Evolutionary conservation across 2,888 invertebrate genomes (phyloP).

Genomic region (Dasypolia templi): DNA sequence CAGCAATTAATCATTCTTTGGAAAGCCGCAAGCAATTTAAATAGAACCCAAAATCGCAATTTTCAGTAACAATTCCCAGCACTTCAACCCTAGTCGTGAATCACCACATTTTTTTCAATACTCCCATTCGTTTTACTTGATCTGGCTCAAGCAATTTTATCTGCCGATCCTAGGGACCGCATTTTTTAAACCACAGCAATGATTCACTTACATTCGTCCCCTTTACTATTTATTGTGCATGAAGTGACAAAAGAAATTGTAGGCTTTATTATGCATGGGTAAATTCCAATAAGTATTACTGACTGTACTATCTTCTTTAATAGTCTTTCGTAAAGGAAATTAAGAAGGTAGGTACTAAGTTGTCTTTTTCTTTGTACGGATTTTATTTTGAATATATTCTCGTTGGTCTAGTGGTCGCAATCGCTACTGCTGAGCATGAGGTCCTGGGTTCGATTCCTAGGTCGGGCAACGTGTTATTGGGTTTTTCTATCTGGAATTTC

Average conservation of each 20-base stretch:
- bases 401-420: too few species aligned
- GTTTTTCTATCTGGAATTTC: too few species aligned
- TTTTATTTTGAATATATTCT: too few species aligned
- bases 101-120: slow-evolving; percentile 69
- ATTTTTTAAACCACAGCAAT: slow-evolving; percentile 71
- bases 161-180: slow-evolving; percentile 65
- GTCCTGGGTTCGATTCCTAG: too few species aligned
- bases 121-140: slow-evolving; percentile 66
- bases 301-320: slow-evolving; percentile 39
- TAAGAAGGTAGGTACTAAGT: too few species aligned
- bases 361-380: slow-evolving; percentile 37
- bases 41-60: slow-evolving; percentile 42
- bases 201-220: slow-evolving; percentile 67
- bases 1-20: slow-evolving; percentile 21
- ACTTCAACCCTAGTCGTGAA: slow-evolving; percentile 60
- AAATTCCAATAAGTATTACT: slow-evolving; percentile 61
- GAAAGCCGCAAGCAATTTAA: slow-evolving; percentile 21
- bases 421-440: too few species aligned
- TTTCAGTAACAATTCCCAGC: slow-evolving; percentile 45
- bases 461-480: too few species aligned
- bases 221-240: slow-evolving; percentile 63
- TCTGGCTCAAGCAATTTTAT: slow-evolving; percentile 70
- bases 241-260: slow-evolving; percentile 63
- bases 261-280: slow-evolving; percentile 63
- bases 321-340: slow-evolving; percentile 14